phyloP scores from a whole-genome alignment of 2,888 invertebrate genomes.

The Spilarctia lutea region DNA sequence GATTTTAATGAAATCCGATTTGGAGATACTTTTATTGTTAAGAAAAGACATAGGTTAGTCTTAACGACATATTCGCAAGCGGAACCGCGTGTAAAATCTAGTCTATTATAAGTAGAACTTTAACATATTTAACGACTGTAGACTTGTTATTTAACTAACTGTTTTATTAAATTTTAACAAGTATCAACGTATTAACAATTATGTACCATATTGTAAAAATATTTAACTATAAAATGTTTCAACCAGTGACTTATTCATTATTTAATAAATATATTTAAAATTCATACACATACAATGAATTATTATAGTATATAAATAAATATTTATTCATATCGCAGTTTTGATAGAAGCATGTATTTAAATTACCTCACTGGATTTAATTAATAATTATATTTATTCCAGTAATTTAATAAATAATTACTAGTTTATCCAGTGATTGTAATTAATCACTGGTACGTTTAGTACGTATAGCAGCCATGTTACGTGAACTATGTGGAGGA shows the following conservation, averaged over 20 bases:
- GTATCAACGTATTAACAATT: not conserved
- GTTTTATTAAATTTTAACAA: not conserved
- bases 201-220: not conserved
- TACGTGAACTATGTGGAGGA: too few relatives aligned
- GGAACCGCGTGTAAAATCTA: too few relatives aligned
- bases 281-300: not conserved
- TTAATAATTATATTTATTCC: not conserved
- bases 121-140: not conserved
- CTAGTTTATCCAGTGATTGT: not conserved
- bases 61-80: too few relatives aligned
- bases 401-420: conserved; percentile 3
- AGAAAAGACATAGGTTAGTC: too few relatives aligned
- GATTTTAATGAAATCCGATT: too few relatives aligned
- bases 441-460: not conserved
- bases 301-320: not conserved
- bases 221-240: not conserved
- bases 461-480: conserved; percentile 5
- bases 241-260: not conserved
- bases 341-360: not conserved
- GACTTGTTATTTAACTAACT: not conserved
- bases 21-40: too few relatives aligned
- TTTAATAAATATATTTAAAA: not conserved
- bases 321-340: not conserved
- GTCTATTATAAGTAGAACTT: not conserved
- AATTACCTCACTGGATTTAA: not conserved